A percentile compares a stretch with the other conserved stretches of the same genome.
Conservation (phyloP, 2,888 invertebrate genomes). For the Listrodromus nycthemerus region DNA sequence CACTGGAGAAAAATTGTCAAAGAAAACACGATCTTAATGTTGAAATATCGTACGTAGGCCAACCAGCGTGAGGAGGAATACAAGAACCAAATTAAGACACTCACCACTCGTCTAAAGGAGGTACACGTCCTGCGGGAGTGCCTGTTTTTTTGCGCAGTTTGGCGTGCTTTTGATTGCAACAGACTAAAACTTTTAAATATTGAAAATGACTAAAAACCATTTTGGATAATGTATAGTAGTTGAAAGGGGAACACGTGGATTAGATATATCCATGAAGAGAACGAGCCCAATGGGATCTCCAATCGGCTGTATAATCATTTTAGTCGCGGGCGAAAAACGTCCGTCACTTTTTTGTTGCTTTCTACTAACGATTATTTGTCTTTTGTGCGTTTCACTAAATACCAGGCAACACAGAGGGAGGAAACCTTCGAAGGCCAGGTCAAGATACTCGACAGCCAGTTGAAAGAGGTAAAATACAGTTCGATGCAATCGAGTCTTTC, state of each 20-base stretch:
- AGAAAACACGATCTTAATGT: conserved; percentile 60
- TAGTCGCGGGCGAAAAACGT: conserved; percentile 20
- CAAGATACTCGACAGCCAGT: conserved; percentile 94
- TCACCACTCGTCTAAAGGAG: conserved; percentile 99
- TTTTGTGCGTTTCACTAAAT: conserved; percentile 84
- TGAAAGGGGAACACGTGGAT: conserved; percentile 19
- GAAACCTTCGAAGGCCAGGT: conserved; percentile 96
- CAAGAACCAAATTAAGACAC: conserved; percentile 99
- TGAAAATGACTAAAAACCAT: conserved; percentile 17
- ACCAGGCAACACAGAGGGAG: conserved; percentile 97
- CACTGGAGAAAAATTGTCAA: conserved; percentile 25
- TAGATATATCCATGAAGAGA: conserved; percentile 20
- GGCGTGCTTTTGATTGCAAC: conserved; percentile 68
- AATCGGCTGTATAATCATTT: conserved; percentile 28
- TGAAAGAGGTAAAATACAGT: conserved; percentile 93
- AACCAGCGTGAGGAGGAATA: conserved; percentile 99
- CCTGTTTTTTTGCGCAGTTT: conserved; percentile 69
- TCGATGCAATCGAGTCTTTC: conserved; percentile 18
- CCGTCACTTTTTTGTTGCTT: conserved; percentile 39
- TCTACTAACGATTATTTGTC: conserved; percentile 75
- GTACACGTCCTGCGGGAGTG: conserved; percentile 86
- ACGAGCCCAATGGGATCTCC: background rate
- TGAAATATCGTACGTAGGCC: conserved; percentile 88
- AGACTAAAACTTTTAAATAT: conserved; percentile 60
- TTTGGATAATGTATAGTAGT: background rate